Evolutionary conservation across 2,113 vertebrate genomes (phyloP), one percentile per base, ranked within the genome.

Genomic region (Macquaria australasica): DNA sequence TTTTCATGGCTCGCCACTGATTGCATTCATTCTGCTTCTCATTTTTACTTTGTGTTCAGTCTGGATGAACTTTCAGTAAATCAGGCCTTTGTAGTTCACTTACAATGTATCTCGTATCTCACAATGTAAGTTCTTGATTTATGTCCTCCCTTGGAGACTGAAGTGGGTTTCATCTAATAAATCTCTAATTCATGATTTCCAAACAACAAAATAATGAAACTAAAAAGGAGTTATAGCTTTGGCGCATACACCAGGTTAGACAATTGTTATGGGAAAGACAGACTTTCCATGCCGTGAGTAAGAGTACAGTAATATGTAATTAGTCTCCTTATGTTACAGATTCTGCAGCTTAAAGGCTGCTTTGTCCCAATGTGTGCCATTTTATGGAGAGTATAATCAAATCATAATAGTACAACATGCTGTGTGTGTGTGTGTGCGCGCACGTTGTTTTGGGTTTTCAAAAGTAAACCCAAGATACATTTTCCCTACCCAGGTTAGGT

Each of bases 361-460:
- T 87, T 39, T 84, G 60, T 81, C 73, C 70, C 50, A 8, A 55
- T 59, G 69, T 25, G 53, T 31, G 28, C 28, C 41, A 43, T 60
- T 79, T 87, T 79, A 77, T 81, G 59, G 8, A 41, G 31, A 79
- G 45, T 39, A 79, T 83, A 90, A 87, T 90, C 84, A 89, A 85
- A 87, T 79, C 53, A 37, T 82, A 79, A 78, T 72, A 39, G 72
- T 45, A 23, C 75, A 8, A 25, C 67, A 56, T 55, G 51, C 55
- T 12, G 48, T 37, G 45, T 41, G 23, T 31, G 7, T 37, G 50
- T 45, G 11, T 72, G 39, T 31, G 28, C 28, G 28, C 28, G 2
- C 28, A 2, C 28, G 28, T 12, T 21, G 51, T 37, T 51, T 48
- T 21, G 25, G 50, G 37, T 63, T 74, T 59, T 74, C 25, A 43